Evolutionary conservation across 2,113 vertebrate species (phyloP).

Genomic region (Percopsis transmontana): DNA sequence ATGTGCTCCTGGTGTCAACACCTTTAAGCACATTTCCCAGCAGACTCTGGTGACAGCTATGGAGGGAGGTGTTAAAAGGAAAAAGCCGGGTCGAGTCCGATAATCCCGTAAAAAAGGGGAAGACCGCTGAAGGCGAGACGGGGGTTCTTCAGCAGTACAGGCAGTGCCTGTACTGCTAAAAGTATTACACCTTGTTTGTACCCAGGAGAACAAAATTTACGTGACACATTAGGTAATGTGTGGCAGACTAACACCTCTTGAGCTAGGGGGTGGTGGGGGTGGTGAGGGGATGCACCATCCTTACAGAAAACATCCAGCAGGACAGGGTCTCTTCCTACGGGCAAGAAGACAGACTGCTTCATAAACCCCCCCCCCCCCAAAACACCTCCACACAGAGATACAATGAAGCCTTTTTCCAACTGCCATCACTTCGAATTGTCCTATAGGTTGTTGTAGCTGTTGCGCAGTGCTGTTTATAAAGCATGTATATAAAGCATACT

Average conservation of each 20-base stretch:
- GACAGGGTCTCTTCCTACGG: too few species aligned
- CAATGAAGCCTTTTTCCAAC: too few species aligned
- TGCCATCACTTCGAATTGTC: too few species aligned
- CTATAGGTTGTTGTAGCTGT: too few species aligned
- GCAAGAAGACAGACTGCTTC: too few species aligned
- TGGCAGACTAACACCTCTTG: not conserved
- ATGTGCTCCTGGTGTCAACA: not conserved
- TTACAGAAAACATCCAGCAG: too few species aligned
- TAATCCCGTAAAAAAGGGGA: not conserved
- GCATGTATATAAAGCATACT: too few species aligned
- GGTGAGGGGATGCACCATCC: not conserved
- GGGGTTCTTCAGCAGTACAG: not conserved
- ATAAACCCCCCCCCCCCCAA: too few species aligned
- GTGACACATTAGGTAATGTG: not conserved
- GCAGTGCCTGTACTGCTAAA: not conserved
- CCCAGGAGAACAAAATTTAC: conserved; percentile 1
- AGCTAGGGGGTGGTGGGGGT: not conserved
- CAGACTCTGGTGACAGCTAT: not conserved
- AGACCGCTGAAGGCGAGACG: not conserved
- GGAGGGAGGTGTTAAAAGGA: not conserved
- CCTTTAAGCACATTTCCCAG: not conserved
- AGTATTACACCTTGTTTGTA: conserved; percentile 11
- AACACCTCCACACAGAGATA: too few species aligned
- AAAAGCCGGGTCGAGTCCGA: not conserved
- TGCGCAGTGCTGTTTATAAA: too few species aligned